phyloP scores from a whole-genome alignment of 2,797 vertebrate species.

The Acestrorhynchus altus region DNA sequence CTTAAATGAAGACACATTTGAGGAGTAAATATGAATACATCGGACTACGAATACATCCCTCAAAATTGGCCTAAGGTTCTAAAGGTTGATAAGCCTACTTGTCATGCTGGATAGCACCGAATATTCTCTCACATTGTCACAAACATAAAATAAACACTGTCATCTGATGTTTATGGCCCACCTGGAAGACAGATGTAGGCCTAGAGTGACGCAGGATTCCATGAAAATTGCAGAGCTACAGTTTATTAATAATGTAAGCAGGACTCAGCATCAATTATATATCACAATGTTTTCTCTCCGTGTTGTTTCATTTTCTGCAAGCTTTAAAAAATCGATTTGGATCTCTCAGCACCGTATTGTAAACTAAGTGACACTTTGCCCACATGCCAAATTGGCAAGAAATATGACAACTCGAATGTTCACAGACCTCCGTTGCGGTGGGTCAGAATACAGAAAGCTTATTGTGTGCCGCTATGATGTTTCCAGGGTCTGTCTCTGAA shows the following conservation, averaged over 20 bases:
- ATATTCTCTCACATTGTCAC: slow-evolving; percentile 4
- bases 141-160: background rate
- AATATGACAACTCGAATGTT: slow-evolving; percentile 1
- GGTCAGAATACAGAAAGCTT: background rate
- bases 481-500: background rate
- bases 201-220: slow-evolving; percentile 18
- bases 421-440: background rate
- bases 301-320: slow-evolving; percentile 17
- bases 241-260: slow-evolving; percentile 42
- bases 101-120: background rate
- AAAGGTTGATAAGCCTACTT: background rate
- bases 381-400: slow-evolving; percentile 13
- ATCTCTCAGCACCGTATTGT: background rate
- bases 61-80: no score
- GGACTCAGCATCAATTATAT: slow-evolving; percentile 37
- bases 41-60: no score
- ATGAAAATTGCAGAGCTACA: slow-evolving; percentile 49
- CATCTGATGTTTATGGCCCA: background rate
- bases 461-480: background rate
- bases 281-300: slow-evolving; percentile 8
- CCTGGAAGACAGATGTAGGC: slow-evolving; percentile 23
- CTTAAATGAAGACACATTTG: no score
- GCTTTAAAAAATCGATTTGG: slow-evolving; percentile 19
- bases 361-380: slow-evolving; percentile 5
- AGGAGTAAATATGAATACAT: no score